Evolutionary conservation across 2,797 vertebrate species (phyloP), one percentile per base, ranked within the genome.

Genomic region (Stomatorhinus walkeri): DNA sequence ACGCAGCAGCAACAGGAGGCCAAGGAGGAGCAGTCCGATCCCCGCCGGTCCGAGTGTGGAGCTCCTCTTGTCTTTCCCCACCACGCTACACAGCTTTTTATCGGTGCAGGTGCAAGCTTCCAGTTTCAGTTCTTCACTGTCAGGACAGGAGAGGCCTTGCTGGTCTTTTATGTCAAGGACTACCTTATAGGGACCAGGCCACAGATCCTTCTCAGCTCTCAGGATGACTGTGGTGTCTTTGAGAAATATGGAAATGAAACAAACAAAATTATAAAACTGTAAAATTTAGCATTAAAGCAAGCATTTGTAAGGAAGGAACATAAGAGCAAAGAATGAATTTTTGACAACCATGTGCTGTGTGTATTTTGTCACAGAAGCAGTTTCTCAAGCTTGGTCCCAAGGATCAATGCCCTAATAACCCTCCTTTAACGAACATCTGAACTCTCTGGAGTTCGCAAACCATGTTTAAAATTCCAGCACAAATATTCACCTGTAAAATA

Each of bases 91-190:
- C 16, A 36, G 48, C 0, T 76, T 32, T 0, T 4, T 89, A 48
- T 91, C 88, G 49, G 2, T 87, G 90, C 96, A 96, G 10, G 89
- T 93, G 72, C 96, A 96, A 84, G 96, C 94, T 0, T 94, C 89
- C 88, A 96, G 22, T 3, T 49, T 91, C 51, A 96, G 92, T 7
- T 90, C 84, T 79, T 96, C 92, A 0, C 86, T 88, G n/a, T 68
- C 48, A 0, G 92, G 89, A 52, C 96, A 96, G 49, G 93, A 91
- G 19, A 93, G 59, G 89, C 94, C 94, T 52, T 96, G 91, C 54
- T 91, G 92, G 1, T 96, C 95, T 0, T 28, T 14, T 7, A 96
- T 93, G 87, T 93, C 92, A 61, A 96, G 19, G 36, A 92, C 72
- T 4, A 96, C 88, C 79, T 91, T 36, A 52, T 96, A 95, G 8